Conservation (phyloP, 1,140 invertebrate genomes). For the Dolichoris vasculosae region DNA sequence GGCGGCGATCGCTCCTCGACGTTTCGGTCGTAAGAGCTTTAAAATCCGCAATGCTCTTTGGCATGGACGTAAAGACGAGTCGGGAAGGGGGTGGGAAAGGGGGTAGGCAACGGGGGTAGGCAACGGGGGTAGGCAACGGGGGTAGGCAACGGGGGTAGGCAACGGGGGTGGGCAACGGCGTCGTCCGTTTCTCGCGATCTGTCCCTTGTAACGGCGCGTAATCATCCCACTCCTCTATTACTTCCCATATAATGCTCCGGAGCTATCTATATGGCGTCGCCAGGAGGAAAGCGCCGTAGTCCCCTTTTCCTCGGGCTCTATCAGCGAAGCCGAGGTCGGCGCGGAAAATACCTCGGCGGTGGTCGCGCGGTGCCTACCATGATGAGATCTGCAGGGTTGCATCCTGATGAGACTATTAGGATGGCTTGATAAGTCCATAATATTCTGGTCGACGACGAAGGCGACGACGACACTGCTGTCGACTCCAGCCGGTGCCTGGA, state of each 20-base stretch:
- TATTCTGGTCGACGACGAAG: slow-evolving; percentile 65
- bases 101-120: no score
- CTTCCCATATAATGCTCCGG: slow-evolving; percentile 8
- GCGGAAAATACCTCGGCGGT: neutral
- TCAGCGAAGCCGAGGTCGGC: neutral
- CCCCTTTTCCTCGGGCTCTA: slow-evolving; percentile 26
- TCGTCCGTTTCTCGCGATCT: slow-evolving; percentile 41
- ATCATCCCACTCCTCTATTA: slow-evolving; percentile 21
- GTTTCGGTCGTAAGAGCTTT: neutral
- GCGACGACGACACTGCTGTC: neutral
- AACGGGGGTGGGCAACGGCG: neutral
- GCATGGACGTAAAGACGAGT: no score
- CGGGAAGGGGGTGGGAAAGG: no score
- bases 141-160: no score
- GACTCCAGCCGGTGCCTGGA: slow-evolving; percentile 1
- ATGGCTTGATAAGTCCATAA: slow-evolving; percentile 73
- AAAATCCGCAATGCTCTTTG: neutral
- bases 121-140: no score
- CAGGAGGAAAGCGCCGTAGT: neutral
- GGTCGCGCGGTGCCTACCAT: slow-evolving; percentile 45
- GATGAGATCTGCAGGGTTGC: slow-evolving; percentile 72
- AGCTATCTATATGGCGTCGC: slow-evolving; percentile 1
- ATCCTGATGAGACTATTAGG: slow-evolving; percentile 74
- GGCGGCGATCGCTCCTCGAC: neutral
- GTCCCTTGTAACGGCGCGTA: slow-evolving; percentile 55